These are phyloP conservation scores for Euborellia annulipes DNA, from an alignment of 1,140 invertebrate species.

Conservation along the genomic window DNA sequence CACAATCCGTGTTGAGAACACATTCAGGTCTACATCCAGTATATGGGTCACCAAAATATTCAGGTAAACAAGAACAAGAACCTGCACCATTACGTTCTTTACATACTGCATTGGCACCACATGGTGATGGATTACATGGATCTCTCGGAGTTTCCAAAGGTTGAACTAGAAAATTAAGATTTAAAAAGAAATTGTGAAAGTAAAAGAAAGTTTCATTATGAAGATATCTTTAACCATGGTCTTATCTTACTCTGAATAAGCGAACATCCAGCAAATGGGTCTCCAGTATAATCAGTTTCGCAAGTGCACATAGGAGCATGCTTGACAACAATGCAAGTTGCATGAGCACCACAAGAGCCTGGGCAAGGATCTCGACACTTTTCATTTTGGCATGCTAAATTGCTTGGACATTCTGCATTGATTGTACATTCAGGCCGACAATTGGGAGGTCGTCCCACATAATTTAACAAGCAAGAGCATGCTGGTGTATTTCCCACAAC, in stretches of 20 bases:
- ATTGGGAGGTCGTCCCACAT: constrained; percentile 23
- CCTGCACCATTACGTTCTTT: constrained; percentile 17
- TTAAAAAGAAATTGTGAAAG: too few relatives aligned
- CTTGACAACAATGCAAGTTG: constrained; percentile 14
- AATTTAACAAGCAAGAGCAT: constrained; percentile 23
- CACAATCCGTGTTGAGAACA: constrained; percentile 22
- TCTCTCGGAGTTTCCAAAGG: constrained; percentile 11
- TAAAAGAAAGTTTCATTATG: too few relatives aligned
- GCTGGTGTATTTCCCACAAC: constrained; percentile 20
- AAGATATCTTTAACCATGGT: too few relatives aligned
- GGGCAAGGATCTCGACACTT: constrained; percentile 22
- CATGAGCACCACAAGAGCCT: constrained; percentile 20
- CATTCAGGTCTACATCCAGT: constrained; percentile 18
- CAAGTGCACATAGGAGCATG: constrained; percentile 23
- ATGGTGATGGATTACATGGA: constrained; percentile 21
- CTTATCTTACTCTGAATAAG: constrained; percentile 10
- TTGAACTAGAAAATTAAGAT: not conserved
- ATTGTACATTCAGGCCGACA: constrained; percentile 23
- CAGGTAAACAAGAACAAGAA: constrained; percentile 18
- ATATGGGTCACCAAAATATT: constrained; percentile 20
- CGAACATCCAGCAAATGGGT: constrained; percentile 23
- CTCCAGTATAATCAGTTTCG: constrained; percentile 23
- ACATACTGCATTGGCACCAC: constrained; percentile 21
- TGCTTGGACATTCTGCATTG: constrained; percentile 17
- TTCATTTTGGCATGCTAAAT: constrained; percentile 20